phyloP scores from a whole-genome alignment of 2,797 vertebrate species.

The Australoheros facetus region DNA sequence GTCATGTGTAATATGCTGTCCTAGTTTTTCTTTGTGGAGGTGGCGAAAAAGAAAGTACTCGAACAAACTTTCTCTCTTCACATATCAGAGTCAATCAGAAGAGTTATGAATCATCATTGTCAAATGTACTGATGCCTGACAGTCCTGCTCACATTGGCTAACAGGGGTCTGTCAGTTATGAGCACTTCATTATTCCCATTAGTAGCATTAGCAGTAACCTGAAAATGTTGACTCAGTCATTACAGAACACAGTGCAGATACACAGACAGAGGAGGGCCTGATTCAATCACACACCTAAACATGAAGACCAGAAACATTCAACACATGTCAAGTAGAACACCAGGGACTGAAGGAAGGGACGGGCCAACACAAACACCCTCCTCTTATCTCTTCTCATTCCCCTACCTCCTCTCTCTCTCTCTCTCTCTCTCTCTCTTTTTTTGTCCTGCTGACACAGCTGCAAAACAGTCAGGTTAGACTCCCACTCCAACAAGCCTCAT shows the following conservation, averaged over 20 bases:
- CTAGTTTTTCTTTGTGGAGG: neutral
- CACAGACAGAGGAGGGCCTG: neutral
- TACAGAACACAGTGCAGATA: neutral
- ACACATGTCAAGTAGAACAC: slow-evolving; percentile 9
- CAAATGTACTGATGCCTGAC: slow-evolving; percentile 35
- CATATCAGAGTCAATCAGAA: slow-evolving; percentile 17
- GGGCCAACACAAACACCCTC: slow-evolving; percentile 40
- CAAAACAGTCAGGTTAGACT: slow-evolving; percentile 44
- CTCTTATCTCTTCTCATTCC: slow-evolving; percentile 58
- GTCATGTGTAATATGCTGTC: neutral
- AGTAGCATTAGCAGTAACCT: slow-evolving; percentile 20
- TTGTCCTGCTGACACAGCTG: slow-evolving; percentile 72
- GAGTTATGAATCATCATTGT: slow-evolving; percentile 31
- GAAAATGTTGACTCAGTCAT: slow-evolving; percentile 26
- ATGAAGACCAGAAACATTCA: neutral
- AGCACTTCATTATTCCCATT: slow-evolving; percentile 26
- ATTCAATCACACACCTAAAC: neutral
- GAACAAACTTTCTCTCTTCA: neutral
- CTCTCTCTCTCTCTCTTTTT: slow-evolving; percentile 2
- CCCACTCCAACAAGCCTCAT: slow-evolving; percentile 46
- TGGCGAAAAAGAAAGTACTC: neutral
- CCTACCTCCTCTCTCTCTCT: slow-evolving; percentile 5
- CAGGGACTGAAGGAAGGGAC: slow-evolving; percentile 10
- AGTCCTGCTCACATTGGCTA: slow-evolving; percentile 11
- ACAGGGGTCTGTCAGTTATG: slow-evolving; percentile 25